Percentiles rank a stretch among this genome's conserved stretches.
phyloP scores from a whole-genome alignment of 1,140 invertebrate genomes.

The Zaprionus ghesquierei region DNA sequence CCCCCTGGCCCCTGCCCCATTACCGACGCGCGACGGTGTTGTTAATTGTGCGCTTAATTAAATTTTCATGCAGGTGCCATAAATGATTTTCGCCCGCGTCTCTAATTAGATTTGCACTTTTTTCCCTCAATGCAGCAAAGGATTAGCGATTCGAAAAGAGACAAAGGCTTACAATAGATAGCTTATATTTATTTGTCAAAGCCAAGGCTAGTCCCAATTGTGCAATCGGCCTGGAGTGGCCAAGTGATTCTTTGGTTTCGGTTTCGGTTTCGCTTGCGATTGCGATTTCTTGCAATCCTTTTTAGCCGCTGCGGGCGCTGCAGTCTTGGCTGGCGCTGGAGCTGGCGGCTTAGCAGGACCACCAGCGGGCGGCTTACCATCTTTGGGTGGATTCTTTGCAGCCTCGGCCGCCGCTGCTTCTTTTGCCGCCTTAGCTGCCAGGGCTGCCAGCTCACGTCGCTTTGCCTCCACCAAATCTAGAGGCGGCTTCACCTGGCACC shows the following conservation, averaged over 20 bases:
- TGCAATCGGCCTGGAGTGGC: conserved; percentile 44
- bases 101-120: conserved; percentile 73
- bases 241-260: neutral
- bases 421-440: neutral
- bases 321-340: neutral
- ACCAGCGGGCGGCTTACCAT: neutral
- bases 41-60: conserved; percentile 79
- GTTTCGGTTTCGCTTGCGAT: neutral
- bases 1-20: neutral
- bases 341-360: no score
- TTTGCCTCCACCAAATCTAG: conserved; percentile 42
- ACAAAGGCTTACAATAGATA: neutral
- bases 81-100: conserved; percentile 67
- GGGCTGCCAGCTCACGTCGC: neutral
- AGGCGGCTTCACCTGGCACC: conserved; percentile 22
- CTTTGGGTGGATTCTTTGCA: neutral
- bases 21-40: conserved; percentile 4
- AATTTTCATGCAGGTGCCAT: conserved; percentile 78
- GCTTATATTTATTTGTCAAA: no score
- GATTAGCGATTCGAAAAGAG: conserved; percentile 29
- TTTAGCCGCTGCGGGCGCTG: neutral
- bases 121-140: conserved; percentile 14
- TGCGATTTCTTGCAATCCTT: neutral
- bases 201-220: conserved; percentile 37
- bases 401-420: neutral